Base-by-base conservation (phyloP, 2,888 invertebrate genomes). In the Strigamia crassipes region DNA sequence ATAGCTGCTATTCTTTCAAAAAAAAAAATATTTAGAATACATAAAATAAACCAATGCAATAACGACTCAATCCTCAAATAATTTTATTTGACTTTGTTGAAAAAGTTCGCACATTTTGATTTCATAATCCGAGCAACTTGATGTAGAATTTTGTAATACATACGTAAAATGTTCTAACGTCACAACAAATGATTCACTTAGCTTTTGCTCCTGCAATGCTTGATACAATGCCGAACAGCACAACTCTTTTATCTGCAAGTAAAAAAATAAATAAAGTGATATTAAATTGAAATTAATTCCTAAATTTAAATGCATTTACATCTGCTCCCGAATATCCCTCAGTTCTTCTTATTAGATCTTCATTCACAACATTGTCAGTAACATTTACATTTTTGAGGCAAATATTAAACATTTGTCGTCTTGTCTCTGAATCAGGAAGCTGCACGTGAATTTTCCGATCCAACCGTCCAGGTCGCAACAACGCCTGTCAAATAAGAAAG, bases 301-400 rank as follows among this genome's bases (percentile, higher is more conserved):
- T 27, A 27, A 27, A 27, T 2, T 27, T n/a, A 46, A 46, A 2
- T n/a, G 13, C 4, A 15, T 3, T 61, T 78, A 78, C 78, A 90
- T 99, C 99, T 0, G 99, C 99, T 0, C 99, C 99, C 0, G 98
- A 97, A 88, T 95, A 98, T 0, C 93, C 92, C 38, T 92, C 91
- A 0, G 96, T 96, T 79, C 87, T 87, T 0, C 89, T 86, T 0
- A 94, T 94, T 77, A 98, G 88, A 82, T 89, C 89, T 8, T 92
- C 90, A 0, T 94, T 85, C 84, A 91, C 88, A 0, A 96, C 92
- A 86, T 94, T 91, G 83, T 86, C 86, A 13, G 88, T 88, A 5
- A 90, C 88, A 0, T 94, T 94, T 92, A 95, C 96, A 87, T 92
- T 92, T 1, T 87, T 87, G 15, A 96, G 88, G 86, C 94, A 93